Evolutionary conservation across 2,888 invertebrate species (phyloP).

Genomic region (Mechanitis mazaeus): DNA sequence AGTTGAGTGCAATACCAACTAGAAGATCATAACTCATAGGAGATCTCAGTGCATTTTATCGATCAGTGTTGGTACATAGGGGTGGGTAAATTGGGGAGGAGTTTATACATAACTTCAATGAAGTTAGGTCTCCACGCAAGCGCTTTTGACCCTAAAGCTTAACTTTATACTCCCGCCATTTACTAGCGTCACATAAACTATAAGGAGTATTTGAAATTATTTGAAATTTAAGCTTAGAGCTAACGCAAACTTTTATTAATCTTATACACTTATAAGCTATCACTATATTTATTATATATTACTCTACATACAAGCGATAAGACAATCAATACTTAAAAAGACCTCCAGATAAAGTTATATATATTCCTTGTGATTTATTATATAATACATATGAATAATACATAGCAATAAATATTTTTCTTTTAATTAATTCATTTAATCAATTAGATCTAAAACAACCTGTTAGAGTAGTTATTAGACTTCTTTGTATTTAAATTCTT

Average conservation of each 20-base stretch:
- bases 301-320: too few relatives aligned
- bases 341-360: too few relatives aligned
- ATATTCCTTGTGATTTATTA: too few relatives aligned
- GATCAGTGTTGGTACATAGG: neutral
- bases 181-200: constrained; percentile 1
- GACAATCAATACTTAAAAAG: too few relatives aligned
- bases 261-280: too few relatives aligned
- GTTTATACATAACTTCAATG: neutral
- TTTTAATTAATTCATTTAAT: too few relatives aligned
- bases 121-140: constrained; percentile 2
- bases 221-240: neutral
- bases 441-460: too few relatives aligned
- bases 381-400: too few relatives aligned
- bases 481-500: too few relatives aligned
- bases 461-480: too few relatives aligned
- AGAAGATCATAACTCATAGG: neutral
- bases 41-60: neutral
- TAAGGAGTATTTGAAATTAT: neutral
- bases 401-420: too few relatives aligned
- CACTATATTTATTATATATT: too few relatives aligned
- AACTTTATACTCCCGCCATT: neutral
- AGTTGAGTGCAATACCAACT: neutral
- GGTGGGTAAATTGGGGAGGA: neutral
- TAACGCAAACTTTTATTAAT: neutral
- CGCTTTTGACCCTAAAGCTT: neutral